Evolutionary conservation across 2,888 invertebrate genomes (phyloP).

Genomic region (Cheilosia impressa): DNA sequence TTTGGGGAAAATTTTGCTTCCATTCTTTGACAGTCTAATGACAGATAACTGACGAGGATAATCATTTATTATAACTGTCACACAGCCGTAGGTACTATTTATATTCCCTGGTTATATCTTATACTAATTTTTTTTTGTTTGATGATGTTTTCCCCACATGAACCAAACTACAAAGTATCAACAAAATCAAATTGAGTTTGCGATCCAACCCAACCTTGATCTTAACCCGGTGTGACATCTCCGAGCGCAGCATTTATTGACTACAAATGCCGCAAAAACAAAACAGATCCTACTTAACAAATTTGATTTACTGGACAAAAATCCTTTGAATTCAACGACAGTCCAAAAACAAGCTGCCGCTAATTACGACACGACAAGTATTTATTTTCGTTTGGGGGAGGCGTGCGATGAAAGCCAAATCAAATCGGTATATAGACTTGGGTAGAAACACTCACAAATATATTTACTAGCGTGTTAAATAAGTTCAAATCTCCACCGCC

Average conservation of each 20-base stretch:
- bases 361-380: slow-evolving; percentile 43
- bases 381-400: slow-evolving; percentile 26
- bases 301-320: slow-evolving; percentile 22
- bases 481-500: background rate
- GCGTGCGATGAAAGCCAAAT: slow-evolving; percentile 63
- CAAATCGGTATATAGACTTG: slow-evolving; percentile 15
- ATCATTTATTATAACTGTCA: no score
- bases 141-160: no score
- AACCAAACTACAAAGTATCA: background rate
- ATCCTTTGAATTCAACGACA: slow-evolving; percentile 23
- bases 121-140: no score
- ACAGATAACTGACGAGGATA: no score
- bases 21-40: no score
- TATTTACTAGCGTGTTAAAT: slow-evolving; percentile 28
- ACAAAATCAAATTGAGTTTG: background rate
- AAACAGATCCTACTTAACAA: background rate
- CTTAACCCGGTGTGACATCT: background rate
- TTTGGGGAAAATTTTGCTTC: no score
- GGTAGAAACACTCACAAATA: slow-evolving; percentile 8
- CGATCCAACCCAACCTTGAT: background rate
- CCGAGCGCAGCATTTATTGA: background rate
- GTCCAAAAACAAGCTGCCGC: slow-evolving; percentile 35
- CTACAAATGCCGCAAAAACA: background rate
- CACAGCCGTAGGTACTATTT: no score
- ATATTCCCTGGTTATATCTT: no score